phyloP scores from a whole-genome alignment of 2,797 vertebrate genomes.

The Microcaecilia unicolor region DNA sequence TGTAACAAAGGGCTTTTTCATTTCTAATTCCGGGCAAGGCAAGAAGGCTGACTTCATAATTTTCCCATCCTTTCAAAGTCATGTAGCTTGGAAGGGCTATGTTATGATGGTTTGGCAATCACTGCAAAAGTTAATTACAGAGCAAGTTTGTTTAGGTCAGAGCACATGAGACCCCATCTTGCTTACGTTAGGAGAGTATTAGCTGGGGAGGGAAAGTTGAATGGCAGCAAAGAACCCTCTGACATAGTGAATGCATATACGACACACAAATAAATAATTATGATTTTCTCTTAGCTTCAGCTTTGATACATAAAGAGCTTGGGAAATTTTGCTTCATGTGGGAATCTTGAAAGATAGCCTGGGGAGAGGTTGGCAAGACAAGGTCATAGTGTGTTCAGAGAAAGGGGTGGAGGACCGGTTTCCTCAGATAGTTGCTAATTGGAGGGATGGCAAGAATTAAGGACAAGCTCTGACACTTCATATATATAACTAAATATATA shows the following conservation, averaged over 20 bases:
- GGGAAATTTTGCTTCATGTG: conserved; percentile 9
- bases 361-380: neutral
- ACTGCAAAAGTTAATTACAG: conserved; percentile 21
- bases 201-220: conserved; percentile 22
- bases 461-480: conserved; percentile 4
- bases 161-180: conserved; percentile 26
- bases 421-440: conserved; percentile 7
- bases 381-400: conserved; percentile 1
- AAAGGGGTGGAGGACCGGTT: conserved; percentile 4
- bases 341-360: conserved; percentile 13
- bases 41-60: too few relatives aligned
- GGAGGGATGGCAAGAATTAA: conserved; percentile 8
- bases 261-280: neutral
- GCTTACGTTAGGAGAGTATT: conserved; percentile 22
- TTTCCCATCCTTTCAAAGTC: conserved; percentile 21
- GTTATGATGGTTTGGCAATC: conserved; percentile 37
- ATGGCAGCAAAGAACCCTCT: neutral
- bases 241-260: conserved; percentile 14
- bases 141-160: conserved; percentile 33
- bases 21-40: too few relatives aligned
- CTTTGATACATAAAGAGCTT: conserved; percentile 15
- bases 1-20: too few relatives aligned
- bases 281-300: conserved; percentile 4
- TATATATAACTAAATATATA: neutral
- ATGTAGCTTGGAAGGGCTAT: conserved; percentile 42